Conservation (phyloP, 2,113 vertebrate species). For the Cebidichthys violaceus region DNA sequence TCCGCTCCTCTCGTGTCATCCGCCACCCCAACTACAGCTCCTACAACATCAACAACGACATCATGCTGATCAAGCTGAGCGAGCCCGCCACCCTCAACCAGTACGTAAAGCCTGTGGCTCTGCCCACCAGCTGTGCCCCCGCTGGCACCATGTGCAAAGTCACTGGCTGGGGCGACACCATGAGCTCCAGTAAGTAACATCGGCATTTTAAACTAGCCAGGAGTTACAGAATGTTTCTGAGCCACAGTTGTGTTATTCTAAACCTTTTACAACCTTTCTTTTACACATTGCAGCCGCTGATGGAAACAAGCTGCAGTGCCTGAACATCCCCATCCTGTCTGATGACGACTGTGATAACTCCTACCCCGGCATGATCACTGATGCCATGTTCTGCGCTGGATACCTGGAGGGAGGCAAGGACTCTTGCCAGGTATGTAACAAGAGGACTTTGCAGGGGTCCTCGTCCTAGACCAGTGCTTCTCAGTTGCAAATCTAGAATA, state of each 20-base stretch:
- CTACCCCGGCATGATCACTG: slow-evolving; percentile 86
- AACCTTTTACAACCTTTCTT: too few species aligned
- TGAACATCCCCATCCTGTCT: slow-evolving; percentile 85
- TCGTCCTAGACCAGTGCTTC: too few species aligned
- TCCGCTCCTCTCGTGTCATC: slow-evolving; percentile 66
- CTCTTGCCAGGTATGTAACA: slow-evolving; percentile 88
- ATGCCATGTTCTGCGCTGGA: slow-evolving; percentile 88
- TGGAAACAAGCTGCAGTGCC: slow-evolving; percentile 82
- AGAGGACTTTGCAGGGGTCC: too few species aligned
- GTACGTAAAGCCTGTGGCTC: slow-evolving; percentile 76
- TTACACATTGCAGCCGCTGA: slow-evolving; percentile 61
- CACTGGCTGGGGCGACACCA: slow-evolving; percentile 89
- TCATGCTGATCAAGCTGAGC: slow-evolving; percentile 88
- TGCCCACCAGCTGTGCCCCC: slow-evolving; percentile 77
- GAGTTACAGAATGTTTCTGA: too few species aligned
- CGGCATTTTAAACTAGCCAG: too few species aligned
- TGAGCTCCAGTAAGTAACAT: slow-evolving; percentile 83
- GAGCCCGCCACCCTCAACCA: slow-evolving; percentile 64
- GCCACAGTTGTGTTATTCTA: too few species aligned
- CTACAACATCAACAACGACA: slow-evolving; percentile 83
- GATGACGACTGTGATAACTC: slow-evolving; percentile 73
- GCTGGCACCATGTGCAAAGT: slow-evolving; percentile 85
- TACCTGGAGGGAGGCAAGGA: slow-evolving; percentile 89
- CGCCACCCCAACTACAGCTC: slow-evolving; percentile 77
- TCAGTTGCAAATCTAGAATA: too few species aligned